Base-by-base conservation (phyloP, 2,797 vertebrate genomes). In the Pyrocephalus nanus region DNA sequence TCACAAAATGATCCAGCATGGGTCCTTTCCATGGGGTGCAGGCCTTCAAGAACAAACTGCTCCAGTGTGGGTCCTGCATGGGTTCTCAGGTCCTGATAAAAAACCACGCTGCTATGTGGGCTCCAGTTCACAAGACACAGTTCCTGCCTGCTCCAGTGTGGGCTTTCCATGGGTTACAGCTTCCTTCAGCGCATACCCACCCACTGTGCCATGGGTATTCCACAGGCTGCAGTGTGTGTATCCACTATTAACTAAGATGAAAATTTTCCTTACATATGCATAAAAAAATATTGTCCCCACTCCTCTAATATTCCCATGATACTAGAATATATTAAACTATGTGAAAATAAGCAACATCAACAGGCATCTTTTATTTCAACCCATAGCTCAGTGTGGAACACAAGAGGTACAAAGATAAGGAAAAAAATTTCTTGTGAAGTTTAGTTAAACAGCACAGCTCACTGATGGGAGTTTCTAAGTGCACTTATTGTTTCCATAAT, bases 21-120 rank as follows among this genome's bases (percentile, higher is more conserved):
- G 14, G 13, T 47, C 19, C 15, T 43, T 76, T 29, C 38, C 18
- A 11, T 4, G 40, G 27, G 2, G 1, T 42, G 2, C 5, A 34
- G 19, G 32, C 5, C 22, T 53, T 74, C 40, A n/a, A 36, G 40
- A 70, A 15, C 1, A 16, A 16, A 12, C 3, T 58, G 11, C 11
- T 84, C 9, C 23, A 50, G 7, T 0, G 1, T 32, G 12, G 6
- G 2, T 17, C 5, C 7, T 11, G 8, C 6, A 8, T 6, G 5
- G 17, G 2, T 23, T 55, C 34, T 55, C 15, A 18, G 1, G 0
- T 53, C 23, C 50, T 78, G 17, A 9, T 2, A 3, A 38, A 71
- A 87, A 60, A 30, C 22, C 22, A 1, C 19, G 11, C 3, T 72
- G 2, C 17, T 14, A 0, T 27, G 12, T 12, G 25, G 38, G 8